Evolutionary conservation across 2,113 vertebrate species (phyloP).

Genomic region (Spheniscus mendiculus): DNA sequence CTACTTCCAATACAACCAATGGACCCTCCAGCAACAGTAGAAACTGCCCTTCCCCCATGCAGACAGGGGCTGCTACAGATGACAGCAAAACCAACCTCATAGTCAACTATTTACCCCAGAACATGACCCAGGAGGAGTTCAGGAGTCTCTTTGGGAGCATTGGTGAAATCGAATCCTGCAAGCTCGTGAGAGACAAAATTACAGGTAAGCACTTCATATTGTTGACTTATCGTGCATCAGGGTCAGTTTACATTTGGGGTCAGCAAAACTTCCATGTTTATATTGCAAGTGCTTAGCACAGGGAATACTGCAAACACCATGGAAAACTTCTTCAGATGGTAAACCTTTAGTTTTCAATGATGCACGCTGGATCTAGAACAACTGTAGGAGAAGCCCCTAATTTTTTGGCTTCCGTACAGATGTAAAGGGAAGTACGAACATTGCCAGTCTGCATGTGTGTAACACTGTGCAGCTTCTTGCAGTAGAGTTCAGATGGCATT

Average conservation of each 20-base stretch:
- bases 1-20: constrained; percentile 95
- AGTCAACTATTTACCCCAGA: constrained; percentile 99
- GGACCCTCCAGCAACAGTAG: constrained; percentile 97
- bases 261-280: background rate
- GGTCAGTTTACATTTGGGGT: background rate
- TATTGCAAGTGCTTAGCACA: background rate
- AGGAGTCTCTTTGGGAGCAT: constrained; percentile 99
- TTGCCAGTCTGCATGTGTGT: fast-evolving
- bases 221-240: background rate
- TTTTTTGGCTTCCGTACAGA: fast-evolving
- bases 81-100: constrained; percentile 99
- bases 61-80: constrained; percentile 93
- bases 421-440: fast-evolving
- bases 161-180: constrained; percentile 99
- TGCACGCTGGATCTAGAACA: background rate
- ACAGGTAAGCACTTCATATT: constrained; percentile 81
- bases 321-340: background rate
- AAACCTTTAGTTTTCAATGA: background rate
- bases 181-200: constrained; percentile 99
- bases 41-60: constrained; percentile 99
- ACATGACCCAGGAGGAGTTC: constrained; percentile 99
- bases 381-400: background rate
- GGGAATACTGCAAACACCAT: background rate
- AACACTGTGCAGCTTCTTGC: background rate
- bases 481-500: background rate